Evolutionary conservation across 1,140 invertebrate genomes (phyloP).

Genomic region (Papilio helenus): DNA sequence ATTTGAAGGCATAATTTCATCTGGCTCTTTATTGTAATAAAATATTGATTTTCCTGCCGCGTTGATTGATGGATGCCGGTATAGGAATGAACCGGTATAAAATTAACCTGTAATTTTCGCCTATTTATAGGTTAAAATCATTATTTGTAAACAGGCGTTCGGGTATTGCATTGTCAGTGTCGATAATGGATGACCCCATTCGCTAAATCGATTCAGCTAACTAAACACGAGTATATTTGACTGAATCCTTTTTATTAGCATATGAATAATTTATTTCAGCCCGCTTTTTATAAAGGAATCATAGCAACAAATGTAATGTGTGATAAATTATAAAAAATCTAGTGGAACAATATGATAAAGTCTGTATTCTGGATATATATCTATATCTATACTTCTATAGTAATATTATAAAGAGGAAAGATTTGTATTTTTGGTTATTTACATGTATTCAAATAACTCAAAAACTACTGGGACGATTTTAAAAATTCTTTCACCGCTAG

Average conservation of each 20-base stretch:
- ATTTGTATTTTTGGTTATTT: too few relatives aligned
- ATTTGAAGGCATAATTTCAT: background rate
- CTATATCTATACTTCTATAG: too few relatives aligned
- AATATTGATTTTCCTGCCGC: constrained; percentile 14
- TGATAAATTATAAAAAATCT: too few relatives aligned
- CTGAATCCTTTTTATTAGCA: background rate
- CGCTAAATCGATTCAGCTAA: background rate
- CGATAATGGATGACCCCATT: constrained; percentile 24
- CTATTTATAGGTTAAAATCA: constrained; percentile 1
- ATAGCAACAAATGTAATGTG: too few relatives aligned
- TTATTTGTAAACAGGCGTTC: constrained; percentile 16
- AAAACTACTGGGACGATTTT: too few relatives aligned
- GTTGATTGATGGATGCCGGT: constrained; percentile 2
- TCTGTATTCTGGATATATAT: too few relatives aligned
- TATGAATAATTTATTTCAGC: background rate
- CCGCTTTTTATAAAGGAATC: background rate
- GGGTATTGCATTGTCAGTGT: constrained; percentile 14
- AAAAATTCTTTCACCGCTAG: too few relatives aligned
- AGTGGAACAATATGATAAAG: too few relatives aligned
- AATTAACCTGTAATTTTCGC: constrained; percentile 17
- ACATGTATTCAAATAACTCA: too few relatives aligned
- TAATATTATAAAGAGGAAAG: too few relatives aligned
- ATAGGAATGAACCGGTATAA: constrained; percentile 3
- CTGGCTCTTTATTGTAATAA: background rate
- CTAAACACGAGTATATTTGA: constrained; percentile 7